Conservation (phyloP, 2,888 invertebrate genomes). For the Cheilosia vulpina region DNA sequence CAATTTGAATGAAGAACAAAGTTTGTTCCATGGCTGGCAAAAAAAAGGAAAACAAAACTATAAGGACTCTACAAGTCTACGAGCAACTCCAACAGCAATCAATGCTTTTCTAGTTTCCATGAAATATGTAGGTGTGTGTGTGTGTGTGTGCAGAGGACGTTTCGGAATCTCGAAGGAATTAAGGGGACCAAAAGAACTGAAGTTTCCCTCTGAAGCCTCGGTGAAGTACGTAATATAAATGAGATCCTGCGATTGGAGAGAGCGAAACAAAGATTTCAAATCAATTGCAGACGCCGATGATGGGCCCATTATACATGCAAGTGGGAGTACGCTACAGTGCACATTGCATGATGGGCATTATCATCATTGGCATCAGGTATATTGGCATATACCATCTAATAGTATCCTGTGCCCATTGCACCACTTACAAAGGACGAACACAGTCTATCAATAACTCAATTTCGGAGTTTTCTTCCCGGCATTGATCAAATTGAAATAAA, state of each 20-base stretch:
- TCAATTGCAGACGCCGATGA: constrained; percentile 65
- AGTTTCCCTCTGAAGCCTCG: constrained; percentile 32
- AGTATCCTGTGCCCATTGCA: constrained; percentile 27
- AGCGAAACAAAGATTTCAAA: constrained; percentile 43
- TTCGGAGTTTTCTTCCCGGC: constrained; percentile 55
- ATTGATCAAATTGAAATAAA: constrained; percentile 71
- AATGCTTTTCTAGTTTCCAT: background rate
- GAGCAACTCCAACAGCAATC: constrained; percentile 47
- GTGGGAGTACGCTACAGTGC: constrained; percentile 8
- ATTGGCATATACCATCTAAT: background rate
- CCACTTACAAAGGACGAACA: constrained; percentile 38
- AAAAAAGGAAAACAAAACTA: constrained; percentile 17
- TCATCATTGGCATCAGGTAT: constrained; percentile 41
- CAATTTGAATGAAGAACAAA: constrained; percentile 67
- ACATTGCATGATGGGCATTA: constrained; percentile 10
- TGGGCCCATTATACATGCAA: constrained; percentile 40
- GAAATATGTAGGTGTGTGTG: background rate
- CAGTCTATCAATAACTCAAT: constrained; percentile 64
- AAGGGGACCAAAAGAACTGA: constrained; percentile 39
- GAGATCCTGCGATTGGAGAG: constrained; percentile 37
- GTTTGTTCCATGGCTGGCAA: constrained; percentile 38
- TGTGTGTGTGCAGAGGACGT: constrained; percentile 38
- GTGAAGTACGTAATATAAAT: constrained; percentile 53
- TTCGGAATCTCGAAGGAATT: constrained; percentile 49
- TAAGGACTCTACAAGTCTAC: constrained; percentile 23